Conservation (phyloP, 2,113 vertebrate genomes). For the Macquaria ambigua region DNA sequence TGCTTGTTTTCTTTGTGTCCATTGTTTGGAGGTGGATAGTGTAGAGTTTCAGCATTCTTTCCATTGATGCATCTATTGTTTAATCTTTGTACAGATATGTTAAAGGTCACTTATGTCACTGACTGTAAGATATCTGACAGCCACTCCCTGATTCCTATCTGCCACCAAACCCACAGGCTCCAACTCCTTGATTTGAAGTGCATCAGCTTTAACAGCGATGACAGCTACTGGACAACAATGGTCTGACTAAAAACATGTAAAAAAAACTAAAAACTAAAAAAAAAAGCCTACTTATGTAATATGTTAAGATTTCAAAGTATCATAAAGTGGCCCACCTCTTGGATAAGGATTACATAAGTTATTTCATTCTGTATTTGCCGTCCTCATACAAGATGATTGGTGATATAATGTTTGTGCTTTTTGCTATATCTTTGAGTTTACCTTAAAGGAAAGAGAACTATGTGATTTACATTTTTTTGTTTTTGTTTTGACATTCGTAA, state of each 20-base stretch:
- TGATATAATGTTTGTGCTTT: not conserved
- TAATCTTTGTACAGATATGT: constrained; percentile 13
- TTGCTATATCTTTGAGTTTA: not conserved
- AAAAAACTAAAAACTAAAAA: not conserved
- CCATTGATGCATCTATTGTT: constrained; percentile 37
- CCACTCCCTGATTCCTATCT: constrained; percentile 66
- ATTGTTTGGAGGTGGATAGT: constrained; percentile 27
- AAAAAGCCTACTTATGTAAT: not conserved
- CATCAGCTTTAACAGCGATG: not conserved
- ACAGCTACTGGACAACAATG: not conserved
- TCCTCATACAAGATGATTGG: not conserved
- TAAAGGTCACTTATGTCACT: constrained; percentile 24
- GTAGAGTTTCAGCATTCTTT: constrained; percentile 69
- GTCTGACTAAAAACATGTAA: not conserved
- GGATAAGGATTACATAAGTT: not conserved
- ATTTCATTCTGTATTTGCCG: not conserved
- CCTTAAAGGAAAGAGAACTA: not conserved
- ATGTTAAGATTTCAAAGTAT: not conserved
- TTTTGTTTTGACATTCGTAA: not conserved
- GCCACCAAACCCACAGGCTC: not conserved
- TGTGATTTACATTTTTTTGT: not conserved
- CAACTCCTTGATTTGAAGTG: not conserved
- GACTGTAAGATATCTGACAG: constrained; percentile 2
- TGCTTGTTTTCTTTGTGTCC: not conserved
- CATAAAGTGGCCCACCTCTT: not conserved